Conservation (phyloP, 2,888 invertebrate genomes). For the Trisateles emortualis region DNA sequence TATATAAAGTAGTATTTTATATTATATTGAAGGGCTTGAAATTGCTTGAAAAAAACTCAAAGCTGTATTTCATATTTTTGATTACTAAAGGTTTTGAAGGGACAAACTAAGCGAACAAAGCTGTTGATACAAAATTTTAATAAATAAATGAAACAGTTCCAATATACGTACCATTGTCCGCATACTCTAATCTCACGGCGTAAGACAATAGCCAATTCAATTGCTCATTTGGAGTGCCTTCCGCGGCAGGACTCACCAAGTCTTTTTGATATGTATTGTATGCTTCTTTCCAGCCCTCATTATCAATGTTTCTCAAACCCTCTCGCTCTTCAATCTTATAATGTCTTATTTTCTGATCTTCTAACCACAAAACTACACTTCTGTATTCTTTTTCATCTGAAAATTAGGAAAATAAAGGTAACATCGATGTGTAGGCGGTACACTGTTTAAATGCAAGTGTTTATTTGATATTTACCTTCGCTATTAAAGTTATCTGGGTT, state of each 20-base stretch:
- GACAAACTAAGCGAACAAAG: too few species aligned
- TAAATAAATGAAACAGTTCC: too few species aligned
- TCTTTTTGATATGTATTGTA: conserved; percentile 92
- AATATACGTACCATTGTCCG: conserved; percentile 94
- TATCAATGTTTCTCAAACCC: conserved; percentile 89
- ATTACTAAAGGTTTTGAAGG: too few species aligned
- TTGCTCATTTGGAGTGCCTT: conserved; percentile 88
- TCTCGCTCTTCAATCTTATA: conserved; percentile 94
- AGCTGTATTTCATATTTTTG: too few species aligned
- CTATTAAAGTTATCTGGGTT: conserved; percentile 90
- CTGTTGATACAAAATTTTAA: too few species aligned
- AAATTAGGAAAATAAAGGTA: conserved; percentile 29
- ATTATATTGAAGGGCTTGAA: too few species aligned
- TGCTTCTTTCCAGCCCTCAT: conserved; percentile 90
- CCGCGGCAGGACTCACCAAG: conserved; percentile 90
- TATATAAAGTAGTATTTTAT: too few species aligned
- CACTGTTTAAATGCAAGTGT: not conserved
- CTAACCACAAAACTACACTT: conserved; percentile 95
- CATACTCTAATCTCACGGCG: conserved; percentile 94
- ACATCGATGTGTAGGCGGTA: not conserved
- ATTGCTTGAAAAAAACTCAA: too few species aligned
- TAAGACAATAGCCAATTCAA: conserved; percentile 95
- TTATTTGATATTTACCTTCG: conserved; percentile 87
- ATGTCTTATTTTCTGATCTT: conserved; percentile 96
- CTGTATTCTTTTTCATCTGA: conserved; percentile 93